Conservation (phyloP, 2,888 invertebrate genomes). For the Saturnia pavonia region DNA sequence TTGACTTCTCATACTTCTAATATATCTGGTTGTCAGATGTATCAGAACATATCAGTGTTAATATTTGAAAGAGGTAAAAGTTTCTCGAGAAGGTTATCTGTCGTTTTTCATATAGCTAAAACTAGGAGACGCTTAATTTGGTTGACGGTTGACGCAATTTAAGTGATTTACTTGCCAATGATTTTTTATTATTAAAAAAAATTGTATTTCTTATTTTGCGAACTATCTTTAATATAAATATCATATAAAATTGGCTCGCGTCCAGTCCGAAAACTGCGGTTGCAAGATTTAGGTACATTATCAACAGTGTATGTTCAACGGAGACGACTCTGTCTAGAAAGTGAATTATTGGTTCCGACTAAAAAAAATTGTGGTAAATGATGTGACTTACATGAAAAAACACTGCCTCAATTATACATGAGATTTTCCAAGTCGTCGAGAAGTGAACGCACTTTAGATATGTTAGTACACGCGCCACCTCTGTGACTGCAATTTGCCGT, state of each 20-base stretch:
- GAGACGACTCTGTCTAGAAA: constrained; percentile 3
- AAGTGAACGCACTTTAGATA: constrained; percentile 36
- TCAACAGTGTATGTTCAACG: constrained; percentile 5
- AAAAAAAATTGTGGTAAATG: neutral
- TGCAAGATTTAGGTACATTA: neutral
- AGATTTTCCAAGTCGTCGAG: constrained; percentile 31
- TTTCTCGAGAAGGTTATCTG: neutral
- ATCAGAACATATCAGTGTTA: neutral
- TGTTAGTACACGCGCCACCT: constrained; percentile 13
- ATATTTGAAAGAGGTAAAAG: neutral
- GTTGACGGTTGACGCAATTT: constrained; percentile 1
- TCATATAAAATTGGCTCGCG: constrained; percentile 13
- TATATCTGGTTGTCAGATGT: neutral
- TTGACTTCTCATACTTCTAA: neutral
- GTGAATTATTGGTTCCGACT: constrained; percentile 7
- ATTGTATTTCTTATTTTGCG: neutral
- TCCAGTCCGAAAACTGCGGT: constrained; percentile 10
- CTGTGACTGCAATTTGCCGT: constrained; percentile 36
- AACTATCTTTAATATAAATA: constrained; percentile 11
- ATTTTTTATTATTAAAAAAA: neutral
- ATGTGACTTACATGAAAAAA: constrained; percentile 18
- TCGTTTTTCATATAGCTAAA: neutral
- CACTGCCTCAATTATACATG: constrained; percentile 33
- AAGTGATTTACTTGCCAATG: neutral
- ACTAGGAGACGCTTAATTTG: neutral